Percentiles rank a stretch among this genome's conserved stretches.
Conservation (phyloP, 1,140 invertebrate genomes). For the Drosophila nikananu region DNA sequence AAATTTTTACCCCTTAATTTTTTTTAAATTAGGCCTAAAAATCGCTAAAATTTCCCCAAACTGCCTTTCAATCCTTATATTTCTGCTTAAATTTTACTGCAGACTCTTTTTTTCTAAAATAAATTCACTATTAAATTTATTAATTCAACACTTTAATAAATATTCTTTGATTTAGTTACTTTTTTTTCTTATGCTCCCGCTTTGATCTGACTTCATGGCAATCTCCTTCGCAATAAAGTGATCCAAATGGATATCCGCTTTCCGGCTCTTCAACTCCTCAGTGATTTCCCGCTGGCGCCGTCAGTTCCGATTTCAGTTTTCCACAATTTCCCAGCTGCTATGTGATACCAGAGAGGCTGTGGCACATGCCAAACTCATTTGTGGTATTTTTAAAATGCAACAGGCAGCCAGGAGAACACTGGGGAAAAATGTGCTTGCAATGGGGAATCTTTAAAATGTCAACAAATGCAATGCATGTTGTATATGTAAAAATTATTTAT, state of each 20-base stretch:
- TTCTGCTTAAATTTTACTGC: not conserved
- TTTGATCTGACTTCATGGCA: not conserved
- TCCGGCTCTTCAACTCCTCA: not conserved
- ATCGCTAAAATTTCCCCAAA: not conserved
- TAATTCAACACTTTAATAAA: not conserved
- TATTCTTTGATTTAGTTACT: not conserved
- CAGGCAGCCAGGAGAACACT: constrained; percentile 2
- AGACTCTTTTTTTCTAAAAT: not conserved
- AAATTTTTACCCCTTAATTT: too few species aligned
- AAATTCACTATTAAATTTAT: not conserved
- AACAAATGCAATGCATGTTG: not conserved
- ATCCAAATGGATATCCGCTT: constrained; percentile 3
- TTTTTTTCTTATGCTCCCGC: too few species aligned
- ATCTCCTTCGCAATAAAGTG: not conserved
- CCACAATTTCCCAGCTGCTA: constrained; percentile 15
- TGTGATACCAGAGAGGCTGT: constrained; percentile 30
- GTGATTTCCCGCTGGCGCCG: constrained; percentile 7
- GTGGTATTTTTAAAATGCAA: constrained; percentile 68
- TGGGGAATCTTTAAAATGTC: not conserved
- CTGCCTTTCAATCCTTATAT: not conserved
- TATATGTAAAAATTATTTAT: too few species aligned
- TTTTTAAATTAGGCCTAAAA: too few species aligned
- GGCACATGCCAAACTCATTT: constrained; percentile 82
- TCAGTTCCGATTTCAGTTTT: constrained; percentile 6
- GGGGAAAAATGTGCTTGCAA: not conserved